These are phyloP conservation scores for Crotalus viridis DNA, from an alignment of 2,113 vertebrate genomes.

Conservation along the genomic window DNA sequence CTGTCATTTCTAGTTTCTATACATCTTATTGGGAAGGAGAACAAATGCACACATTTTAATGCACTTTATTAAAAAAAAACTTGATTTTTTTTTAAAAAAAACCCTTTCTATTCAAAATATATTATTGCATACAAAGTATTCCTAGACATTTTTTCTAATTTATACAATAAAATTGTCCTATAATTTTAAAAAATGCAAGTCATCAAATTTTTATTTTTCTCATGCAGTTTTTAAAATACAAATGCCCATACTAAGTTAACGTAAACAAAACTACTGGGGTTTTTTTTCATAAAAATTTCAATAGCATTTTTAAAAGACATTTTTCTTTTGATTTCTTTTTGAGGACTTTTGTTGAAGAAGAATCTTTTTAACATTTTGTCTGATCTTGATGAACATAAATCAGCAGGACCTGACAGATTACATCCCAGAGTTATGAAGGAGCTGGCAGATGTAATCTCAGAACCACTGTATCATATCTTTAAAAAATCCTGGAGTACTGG, in stretches of 20 bases:
- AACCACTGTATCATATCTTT: too few relatives aligned
- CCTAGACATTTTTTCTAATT: background rate
- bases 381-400: too few relatives aligned
- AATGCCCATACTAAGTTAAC: background rate
- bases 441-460: too few relatives aligned
- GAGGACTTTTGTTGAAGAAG: background rate
- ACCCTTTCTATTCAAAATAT: background rate
- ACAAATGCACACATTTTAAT: background rate
- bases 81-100: background rate
- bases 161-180: background rate
- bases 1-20: background rate
- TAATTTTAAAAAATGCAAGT: background rate
- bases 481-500: too few relatives aligned
- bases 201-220: background rate
- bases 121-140: background rate
- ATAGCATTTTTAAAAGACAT: background rate
- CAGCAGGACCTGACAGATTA: too few relatives aligned
- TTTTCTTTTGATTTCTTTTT: background rate
- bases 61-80: background rate
- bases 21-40: background rate
- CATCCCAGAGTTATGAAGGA: too few relatives aligned
- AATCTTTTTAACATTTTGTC: background rate
- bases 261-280: background rate
- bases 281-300: background rate
- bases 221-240: background rate